Percentiles rank a stretch among this genome's conserved stretches.
Evolutionary conservation across 2,888 invertebrate species (phyloP).

Genomic region (Bellardia bayeri): DNA sequence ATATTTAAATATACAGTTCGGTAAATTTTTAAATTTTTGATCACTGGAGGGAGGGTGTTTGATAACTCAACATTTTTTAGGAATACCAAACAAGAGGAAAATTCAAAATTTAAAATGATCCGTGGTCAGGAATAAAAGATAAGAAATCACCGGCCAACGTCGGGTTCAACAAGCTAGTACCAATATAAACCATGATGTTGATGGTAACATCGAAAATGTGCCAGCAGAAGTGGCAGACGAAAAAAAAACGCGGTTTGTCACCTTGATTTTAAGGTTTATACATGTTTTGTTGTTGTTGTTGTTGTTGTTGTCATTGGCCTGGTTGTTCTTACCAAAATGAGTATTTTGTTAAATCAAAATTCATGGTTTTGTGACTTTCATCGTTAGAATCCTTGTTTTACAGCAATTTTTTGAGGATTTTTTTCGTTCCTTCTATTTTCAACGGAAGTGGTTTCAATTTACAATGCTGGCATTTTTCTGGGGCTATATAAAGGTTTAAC

Average conservation of each 20-base stretch:
- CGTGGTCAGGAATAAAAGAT: too few relatives aligned
- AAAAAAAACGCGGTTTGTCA: constrained; percentile 68
- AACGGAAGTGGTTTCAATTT: constrained; percentile 73
- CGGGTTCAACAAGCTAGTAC: constrained; percentile 12
- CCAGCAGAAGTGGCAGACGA: neutral
- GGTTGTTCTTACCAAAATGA: constrained; percentile 17
- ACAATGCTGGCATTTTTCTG: constrained; percentile 70
- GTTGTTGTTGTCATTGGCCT: constrained; percentile 29
- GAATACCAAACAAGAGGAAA: too few relatives aligned
- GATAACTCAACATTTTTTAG: too few relatives aligned
- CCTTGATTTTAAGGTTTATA: constrained; percentile 61
- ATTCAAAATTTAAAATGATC: too few relatives aligned
- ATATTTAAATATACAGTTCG: too few relatives aligned
- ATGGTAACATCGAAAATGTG: neutral
- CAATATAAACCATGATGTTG: constrained; percentile 31
- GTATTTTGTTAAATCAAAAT: constrained; percentile 81
- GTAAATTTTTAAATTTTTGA: too few relatives aligned
- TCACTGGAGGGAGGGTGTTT: too few relatives aligned
- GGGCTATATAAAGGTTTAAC: constrained; percentile 38
- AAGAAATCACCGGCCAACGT: too few relatives aligned
- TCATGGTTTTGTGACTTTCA: constrained; percentile 80
- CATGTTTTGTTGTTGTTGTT: constrained; percentile 25
- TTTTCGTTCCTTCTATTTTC: constrained; percentile 28
- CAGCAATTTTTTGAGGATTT: constrained; percentile 23
- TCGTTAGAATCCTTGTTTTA: constrained; percentile 52